phyloP scores from a whole-genome alignment of 2,888 invertebrate species.

The Meloe dianella region DNA sequence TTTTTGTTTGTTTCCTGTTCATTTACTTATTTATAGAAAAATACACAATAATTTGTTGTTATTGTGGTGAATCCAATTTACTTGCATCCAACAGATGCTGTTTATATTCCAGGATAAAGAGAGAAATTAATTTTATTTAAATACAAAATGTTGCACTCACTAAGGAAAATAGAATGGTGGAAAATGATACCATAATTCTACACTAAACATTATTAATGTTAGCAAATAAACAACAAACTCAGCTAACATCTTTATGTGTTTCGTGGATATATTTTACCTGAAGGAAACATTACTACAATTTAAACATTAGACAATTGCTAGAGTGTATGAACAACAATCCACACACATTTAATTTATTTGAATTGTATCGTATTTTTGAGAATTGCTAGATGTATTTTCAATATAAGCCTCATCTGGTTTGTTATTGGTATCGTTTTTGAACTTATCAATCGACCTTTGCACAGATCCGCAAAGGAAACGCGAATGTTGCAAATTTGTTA shows the following conservation, averaged over 20 bases:
- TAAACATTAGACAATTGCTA: background rate
- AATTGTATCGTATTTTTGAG: background rate
- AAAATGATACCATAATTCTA: background rate
- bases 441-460: slow-evolving; percentile 7
- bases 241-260: background rate
- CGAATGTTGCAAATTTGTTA: slow-evolving; percentile 3
- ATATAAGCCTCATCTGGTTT: slow-evolving; percentile 4
- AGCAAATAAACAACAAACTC: background rate
- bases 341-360: background rate
- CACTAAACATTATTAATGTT: slow-evolving; percentile 8
- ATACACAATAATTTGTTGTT: background rate
- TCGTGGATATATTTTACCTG: background rate
- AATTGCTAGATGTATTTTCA: background rate
- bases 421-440: background rate
- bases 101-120: background rate
- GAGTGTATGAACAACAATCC: no score
- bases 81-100: background rate
- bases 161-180: background rate
- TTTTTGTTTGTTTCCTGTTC: background rate
- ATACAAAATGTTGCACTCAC: background rate
- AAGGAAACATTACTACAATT: background rate
- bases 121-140: slow-evolving; percentile 5
- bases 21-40: background rate
- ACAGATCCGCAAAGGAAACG: background rate
- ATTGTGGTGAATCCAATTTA: slow-evolving; percentile 3